A percentile compares a stretch with the other conserved stretches of the same genome.
These are phyloP conservation scores for Montipora sp. DNA, from an alignment of 64 coral and sea anemone genomes.

Conservation along the genomic window DNA sequence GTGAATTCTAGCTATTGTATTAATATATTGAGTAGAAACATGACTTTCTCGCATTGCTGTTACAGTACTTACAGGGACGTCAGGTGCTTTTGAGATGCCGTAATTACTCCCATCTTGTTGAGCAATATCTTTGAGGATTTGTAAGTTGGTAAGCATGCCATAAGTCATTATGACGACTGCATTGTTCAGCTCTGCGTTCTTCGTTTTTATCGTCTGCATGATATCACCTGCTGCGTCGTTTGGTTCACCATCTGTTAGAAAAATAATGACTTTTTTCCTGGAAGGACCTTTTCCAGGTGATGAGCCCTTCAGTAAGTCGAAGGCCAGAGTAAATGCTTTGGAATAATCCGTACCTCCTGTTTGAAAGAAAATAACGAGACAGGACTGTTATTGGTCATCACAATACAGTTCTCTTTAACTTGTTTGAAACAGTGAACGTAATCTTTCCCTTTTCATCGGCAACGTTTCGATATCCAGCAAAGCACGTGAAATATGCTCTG, in stretches of 20 bases:
- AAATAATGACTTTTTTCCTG: conserved; percentile 51
- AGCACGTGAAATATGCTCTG: too few species aligned
- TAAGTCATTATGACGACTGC: conserved; percentile 56
- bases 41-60: too few species aligned
- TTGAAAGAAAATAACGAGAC: not conserved
- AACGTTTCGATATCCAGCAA: too few species aligned
- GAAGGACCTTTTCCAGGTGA: not conserved
- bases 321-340: conserved; percentile 41
- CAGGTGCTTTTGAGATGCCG: not conserved
- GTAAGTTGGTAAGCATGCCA: conserved; percentile 25
- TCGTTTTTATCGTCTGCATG: conserved; percentile 31
- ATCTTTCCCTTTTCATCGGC: too few species aligned
- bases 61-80: conserved; percentile 39
- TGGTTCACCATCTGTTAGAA: conserved; percentile 68
- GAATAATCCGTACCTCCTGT: conserved; percentile 26
- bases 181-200: conserved; percentile 45
- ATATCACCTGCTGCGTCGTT: not conserved
- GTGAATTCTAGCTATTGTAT: too few species aligned
- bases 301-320: conserved; percentile 32
- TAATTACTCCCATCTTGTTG: not conserved
- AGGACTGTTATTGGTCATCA: too few species aligned
- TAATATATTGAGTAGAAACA: too few species aligned
- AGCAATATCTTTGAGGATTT: conserved; percentile 20
- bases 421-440: too few species aligned
- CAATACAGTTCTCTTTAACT: too few species aligned